Base-by-base conservation (phyloP, 2,797 vertebrate species). In the Sphaeramia orbicularis region DNA sequence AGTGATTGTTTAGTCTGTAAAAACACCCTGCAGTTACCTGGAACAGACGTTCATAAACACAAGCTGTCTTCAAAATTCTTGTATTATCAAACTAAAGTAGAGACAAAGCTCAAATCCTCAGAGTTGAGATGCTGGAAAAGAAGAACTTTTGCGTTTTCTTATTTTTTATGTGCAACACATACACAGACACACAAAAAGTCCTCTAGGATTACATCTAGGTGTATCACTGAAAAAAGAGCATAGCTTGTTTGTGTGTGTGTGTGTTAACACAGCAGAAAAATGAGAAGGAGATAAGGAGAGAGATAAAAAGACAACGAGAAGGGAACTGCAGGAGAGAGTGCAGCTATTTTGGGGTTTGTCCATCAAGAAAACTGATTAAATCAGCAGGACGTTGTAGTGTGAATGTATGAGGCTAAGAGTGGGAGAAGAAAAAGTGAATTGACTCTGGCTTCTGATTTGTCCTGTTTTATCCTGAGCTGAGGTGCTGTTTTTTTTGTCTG, bases 321-420 rank as follows among this genome's bases (percentile, higher is more conserved):
- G 24, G 41, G 48, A 69, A 65, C 53, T 0, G 59, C 48, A 63
- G 58, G 42, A 76, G 53, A 71, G 53, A 75, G 67, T 47, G 63
- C 42, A 79, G 78, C 81, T 88, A 85, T 86, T 86, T 79, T 69
- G 42, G 56, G 83, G 63, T 63, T 80, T 80, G 81, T 84, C 84
- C 73, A 70, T 85, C 75, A 82, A 65, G 73, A 76, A 71, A 80
- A 76, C 53, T 63, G 74, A 86, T 81, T 80, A 74, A 74, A 84
- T 80, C 81, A 84, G 82, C 78, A 83, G 71, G 83, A 71, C 0
- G 9, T 62, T 60, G 66, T 48, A 52, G 64, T 56, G 67, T 64
- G 68, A 63, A 61, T 51, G 47, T 47, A 42, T 35, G 15, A 15
- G 35, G 18, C 11, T 10, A 55, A n/a, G 53, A 45, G 37, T 0